Conservation (phyloP, 2,888 invertebrate genomes). For the Dicyrtoma fusca region DNA sequence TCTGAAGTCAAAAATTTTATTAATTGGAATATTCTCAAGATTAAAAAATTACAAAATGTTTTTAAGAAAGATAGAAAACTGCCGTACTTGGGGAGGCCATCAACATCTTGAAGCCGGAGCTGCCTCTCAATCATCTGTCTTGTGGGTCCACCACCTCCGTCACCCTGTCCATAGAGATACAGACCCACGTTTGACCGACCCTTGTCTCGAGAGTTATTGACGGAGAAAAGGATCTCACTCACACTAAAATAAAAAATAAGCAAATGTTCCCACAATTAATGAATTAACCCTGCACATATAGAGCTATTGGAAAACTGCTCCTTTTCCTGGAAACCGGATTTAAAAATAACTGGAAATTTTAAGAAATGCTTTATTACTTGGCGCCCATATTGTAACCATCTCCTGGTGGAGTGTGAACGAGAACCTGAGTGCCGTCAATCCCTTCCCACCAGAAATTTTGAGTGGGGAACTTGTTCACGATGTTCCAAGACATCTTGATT, state of each 20-base stretch:
- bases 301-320: too few species aligned
- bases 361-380: slow-evolving; percentile 47
- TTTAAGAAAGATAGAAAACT: too few species aligned
- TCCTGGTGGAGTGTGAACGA: slow-evolving; percentile 64
- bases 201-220: slow-evolving; percentile 62
- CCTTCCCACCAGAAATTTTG: slow-evolving; percentile 62
- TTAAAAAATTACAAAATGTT: too few species aligned
- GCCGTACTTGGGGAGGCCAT: slow-evolving; percentile 61
- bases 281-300: not conserved
- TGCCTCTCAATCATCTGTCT: slow-evolving; percentile 61
- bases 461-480: slow-evolving; percentile 63
- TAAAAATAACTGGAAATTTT: not conserved
- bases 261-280: not conserved
- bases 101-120: slow-evolving; percentile 60
- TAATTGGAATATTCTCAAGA: too few species aligned
- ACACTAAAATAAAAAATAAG: too few species aligned
- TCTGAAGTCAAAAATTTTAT: too few species aligned
- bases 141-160: slow-evolving; percentile 64
- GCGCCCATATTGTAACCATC: slow-evolving; percentile 60
- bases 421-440: slow-evolving; percentile 61
- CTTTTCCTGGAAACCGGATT: too few species aligned
- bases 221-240: slow-evolving; percentile 58
- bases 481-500: slow-evolving; percentile 64
- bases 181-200: slow-evolving; percentile 61
- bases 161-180: slow-evolving; percentile 63